Percentiles rank a stretch among this genome's conserved stretches.
Evolutionary conservation across 1,140 invertebrate species (phyloP).

Genomic region (Phocides pigmalion): DNA sequence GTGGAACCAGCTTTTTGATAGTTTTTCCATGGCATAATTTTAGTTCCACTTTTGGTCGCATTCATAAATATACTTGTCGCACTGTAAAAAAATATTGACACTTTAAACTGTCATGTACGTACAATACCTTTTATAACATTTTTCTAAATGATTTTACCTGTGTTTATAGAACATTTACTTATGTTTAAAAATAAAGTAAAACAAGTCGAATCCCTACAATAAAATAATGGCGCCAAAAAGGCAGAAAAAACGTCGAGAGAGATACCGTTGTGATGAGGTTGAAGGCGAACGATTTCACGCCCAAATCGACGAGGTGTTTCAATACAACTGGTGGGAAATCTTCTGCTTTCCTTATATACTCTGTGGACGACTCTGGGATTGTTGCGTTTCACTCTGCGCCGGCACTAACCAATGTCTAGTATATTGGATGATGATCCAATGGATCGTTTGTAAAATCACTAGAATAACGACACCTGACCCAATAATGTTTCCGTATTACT

Average conservation of each 20-base stretch:
- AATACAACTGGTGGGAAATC: constrained; percentile 71
- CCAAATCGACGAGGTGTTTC: constrained; percentile 57
- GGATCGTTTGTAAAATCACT: constrained; percentile 67
- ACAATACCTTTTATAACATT: not conserved
- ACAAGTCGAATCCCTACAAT: not conserved
- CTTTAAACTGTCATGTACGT: not conserved
- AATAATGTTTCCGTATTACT: constrained; percentile 72
- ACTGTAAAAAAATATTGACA: not conserved
- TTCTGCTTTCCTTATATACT: constrained; percentile 75
- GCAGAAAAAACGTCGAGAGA: constrained; percentile 38
- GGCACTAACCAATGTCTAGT: constrained; percentile 70
- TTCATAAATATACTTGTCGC: no score
- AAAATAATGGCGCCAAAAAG: constrained; percentile 51
- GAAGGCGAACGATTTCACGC: constrained; percentile 58
- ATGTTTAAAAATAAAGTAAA: not conserved
- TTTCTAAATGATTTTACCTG: not conserved
- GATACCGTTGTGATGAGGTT: constrained; percentile 53
- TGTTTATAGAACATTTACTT: not conserved
- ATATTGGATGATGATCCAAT: constrained; percentile 74
- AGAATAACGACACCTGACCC: constrained; percentile 60
- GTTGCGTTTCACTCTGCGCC: constrained; percentile 59
- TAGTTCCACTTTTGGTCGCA: no score
- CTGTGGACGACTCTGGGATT: constrained; percentile 64
- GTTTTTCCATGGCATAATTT: no score
- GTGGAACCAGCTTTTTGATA: no score